These are phyloP conservation scores for Nephila pilipes DNA, from an alignment of 1,140 invertebrate species.

Conservation along the genomic window DNA sequence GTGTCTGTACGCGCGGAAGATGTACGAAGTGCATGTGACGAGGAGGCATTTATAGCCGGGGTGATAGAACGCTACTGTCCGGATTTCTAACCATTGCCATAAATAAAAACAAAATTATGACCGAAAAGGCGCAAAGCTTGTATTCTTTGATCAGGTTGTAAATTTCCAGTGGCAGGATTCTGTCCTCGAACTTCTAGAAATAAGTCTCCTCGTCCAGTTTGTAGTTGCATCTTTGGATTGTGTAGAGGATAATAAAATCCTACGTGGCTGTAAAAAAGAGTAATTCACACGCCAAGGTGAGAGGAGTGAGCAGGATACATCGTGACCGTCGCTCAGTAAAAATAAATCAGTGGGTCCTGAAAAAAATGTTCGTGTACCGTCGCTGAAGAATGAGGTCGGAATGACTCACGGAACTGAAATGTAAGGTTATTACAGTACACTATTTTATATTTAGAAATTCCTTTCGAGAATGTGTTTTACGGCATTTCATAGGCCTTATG, in stretches of 20 bases:
- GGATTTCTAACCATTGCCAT: constrained; percentile 20
- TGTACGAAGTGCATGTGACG: constrained; percentile 23
- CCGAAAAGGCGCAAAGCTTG: constrained; percentile 59
- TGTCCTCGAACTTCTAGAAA: constrained; percentile 14
- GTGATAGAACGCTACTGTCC: constrained; percentile 26
- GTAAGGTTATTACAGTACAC: neutral
- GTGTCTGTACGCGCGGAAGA: neutral
- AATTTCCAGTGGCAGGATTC: constrained; percentile 25
- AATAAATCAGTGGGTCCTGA: neutral
- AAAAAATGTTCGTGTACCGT: constrained; percentile 3
- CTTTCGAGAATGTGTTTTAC: too few species aligned
- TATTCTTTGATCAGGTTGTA: constrained; percentile 67
- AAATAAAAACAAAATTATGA: constrained; percentile 64
- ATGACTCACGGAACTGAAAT: neutral
- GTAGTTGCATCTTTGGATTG: neutral
- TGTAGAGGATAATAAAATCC: neutral
- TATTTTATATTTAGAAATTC: too few species aligned
- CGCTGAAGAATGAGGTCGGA: neutral
- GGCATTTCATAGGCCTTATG: too few species aligned
- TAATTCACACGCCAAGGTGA: constrained; percentile 61
- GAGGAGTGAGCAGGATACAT: constrained; percentile 2
- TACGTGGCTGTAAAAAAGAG: constrained; percentile 46
- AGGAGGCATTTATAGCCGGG: constrained; percentile 40
- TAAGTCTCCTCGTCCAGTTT: neutral
- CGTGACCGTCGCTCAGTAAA: constrained; percentile 10